A percentile compares a stretch with the other conserved stretches of the same genome.
Evolutionary conservation across 2,113 vertebrate species (phyloP).

Genomic region (Cettia cetti): DNA sequence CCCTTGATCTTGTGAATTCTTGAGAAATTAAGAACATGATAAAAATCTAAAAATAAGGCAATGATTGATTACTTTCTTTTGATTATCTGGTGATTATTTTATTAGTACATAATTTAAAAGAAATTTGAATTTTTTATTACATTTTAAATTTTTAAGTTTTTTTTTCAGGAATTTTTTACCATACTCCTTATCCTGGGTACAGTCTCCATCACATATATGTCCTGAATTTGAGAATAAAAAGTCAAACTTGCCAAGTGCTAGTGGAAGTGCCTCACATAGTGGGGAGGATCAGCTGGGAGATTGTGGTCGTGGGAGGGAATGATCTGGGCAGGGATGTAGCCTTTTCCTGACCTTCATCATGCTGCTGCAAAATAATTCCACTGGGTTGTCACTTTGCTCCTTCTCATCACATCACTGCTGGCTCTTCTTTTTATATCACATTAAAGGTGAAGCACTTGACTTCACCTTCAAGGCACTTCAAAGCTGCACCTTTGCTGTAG

Average conservation of each 20-base stretch:
- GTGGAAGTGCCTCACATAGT: not conserved
- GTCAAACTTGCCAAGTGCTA: not conserved
- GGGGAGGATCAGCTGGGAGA: not conserved
- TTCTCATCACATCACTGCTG: not conserved
- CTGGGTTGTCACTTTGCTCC: not conserved
- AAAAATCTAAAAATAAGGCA: not conserved
- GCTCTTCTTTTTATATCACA: not conserved
- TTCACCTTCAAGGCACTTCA: constrained; percentile 34
- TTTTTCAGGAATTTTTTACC: not conserved
- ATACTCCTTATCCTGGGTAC: not conserved
- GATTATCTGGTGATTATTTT: not conserved
- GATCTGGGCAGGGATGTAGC: not conserved
- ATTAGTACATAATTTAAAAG: not conserved
- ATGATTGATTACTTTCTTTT: not conserved
- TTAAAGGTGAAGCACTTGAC: constrained; percentile 5
- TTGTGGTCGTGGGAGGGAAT: not conserved
- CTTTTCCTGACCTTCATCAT: not conserved
- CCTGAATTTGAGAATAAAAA: not conserved
- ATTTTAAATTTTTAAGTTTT: not conserved
- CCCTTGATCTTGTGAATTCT: not conserved
- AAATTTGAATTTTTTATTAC: not conserved
- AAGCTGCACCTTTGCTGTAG: not conserved
- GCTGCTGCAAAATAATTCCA: not conserved
- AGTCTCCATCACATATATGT: not conserved
- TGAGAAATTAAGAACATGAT: not conserved